Percentiles rank a stretch among this genome's conserved stretches.
phyloP scores from a whole-genome alignment of 1,140 invertebrate genomes.

The Drosophila erecta region DNA sequence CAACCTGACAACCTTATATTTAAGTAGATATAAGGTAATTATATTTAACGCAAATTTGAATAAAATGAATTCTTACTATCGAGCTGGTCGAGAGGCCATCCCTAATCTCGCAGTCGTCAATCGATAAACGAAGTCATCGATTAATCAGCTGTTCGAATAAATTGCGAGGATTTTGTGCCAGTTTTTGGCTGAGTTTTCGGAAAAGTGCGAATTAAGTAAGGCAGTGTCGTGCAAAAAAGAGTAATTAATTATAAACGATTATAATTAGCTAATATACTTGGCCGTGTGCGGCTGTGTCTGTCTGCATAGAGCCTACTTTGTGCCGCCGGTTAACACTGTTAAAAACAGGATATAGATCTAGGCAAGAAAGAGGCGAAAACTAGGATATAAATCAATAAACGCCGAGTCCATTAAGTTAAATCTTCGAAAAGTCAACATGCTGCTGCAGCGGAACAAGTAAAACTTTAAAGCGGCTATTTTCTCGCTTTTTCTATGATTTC shows the following conservation, averaged over 20 bases:
- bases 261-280: neutral
- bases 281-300: constrained; percentile 2
- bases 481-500: constrained; percentile 46
- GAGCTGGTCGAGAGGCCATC: neutral
- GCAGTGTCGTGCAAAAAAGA: constrained; percentile 17
- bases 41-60: no score
- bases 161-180: neutral
- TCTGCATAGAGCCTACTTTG: neutral
- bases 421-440: constrained; percentile 53
- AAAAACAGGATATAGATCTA: constrained; percentile 16
- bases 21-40: no score
- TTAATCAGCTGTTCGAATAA: constrained; percentile 21
- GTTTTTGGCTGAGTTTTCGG: constrained; percentile 12
- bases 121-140: neutral
- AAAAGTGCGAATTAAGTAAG: neutral
- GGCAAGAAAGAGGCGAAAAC: neutral
- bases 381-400: constrained; percentile 8
- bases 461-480: constrained; percentile 51
- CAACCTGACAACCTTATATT: no score
- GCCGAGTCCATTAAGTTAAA: constrained; percentile 5
- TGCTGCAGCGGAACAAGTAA: constrained; percentile 83
- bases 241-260: constrained; percentile 27
- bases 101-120: neutral
- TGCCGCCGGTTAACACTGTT: constrained; percentile 8
- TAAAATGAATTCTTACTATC: neutral